These are phyloP conservation scores for Merluccius polli DNA, from an alignment of 2,797 vertebrate genomes.

Conservation along the genomic window DNA sequence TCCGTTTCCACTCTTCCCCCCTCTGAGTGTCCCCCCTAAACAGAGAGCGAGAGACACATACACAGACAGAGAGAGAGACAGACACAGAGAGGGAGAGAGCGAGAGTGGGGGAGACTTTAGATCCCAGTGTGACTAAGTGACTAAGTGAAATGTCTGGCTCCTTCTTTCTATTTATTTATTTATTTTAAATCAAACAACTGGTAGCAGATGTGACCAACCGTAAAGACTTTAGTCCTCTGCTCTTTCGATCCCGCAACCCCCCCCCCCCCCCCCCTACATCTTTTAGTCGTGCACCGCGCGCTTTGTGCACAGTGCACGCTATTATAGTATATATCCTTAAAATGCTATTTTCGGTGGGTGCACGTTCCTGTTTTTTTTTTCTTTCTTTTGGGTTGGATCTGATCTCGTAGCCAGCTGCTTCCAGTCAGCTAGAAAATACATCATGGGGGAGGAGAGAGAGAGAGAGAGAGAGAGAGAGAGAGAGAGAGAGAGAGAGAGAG, in stretches of 20 bases:
- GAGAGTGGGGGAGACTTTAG: neutral
- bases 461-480: constrained; percentile 11
- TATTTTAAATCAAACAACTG: constrained; percentile 58
- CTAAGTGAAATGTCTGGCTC: constrained; percentile 54
- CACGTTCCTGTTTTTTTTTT: constrained; percentile 44
- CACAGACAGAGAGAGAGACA: too few species aligned
- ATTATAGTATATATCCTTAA: constrained; percentile 58
- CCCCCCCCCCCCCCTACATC: constrained; percentile 68
- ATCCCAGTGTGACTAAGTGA: constrained; percentile 37
- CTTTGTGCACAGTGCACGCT: neutral
- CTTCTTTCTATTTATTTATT: constrained; percentile 14
- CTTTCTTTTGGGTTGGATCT: constrained; percentile 36
- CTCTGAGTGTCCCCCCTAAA: constrained; percentile 59
- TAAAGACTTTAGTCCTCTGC: constrained; percentile 63
- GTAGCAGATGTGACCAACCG: constrained; percentile 60
- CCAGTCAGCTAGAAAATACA: constrained; percentile 63
- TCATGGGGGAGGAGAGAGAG: constrained; percentile 2
- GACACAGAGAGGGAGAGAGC: neutral
- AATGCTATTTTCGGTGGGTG: constrained; percentile 67
- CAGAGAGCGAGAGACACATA: neutral
- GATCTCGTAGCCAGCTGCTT: constrained; percentile 69
- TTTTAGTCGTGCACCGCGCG: constrained; percentile 61
- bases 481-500: constrained; percentile 29
- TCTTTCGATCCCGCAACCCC: constrained; percentile 52
- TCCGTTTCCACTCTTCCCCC: constrained; percentile 66